These are phyloP conservation scores for Kryptopterus vitreolus DNA, from an alignment of 2,797 vertebrate genomes.

Conservation along the genomic window DNA sequence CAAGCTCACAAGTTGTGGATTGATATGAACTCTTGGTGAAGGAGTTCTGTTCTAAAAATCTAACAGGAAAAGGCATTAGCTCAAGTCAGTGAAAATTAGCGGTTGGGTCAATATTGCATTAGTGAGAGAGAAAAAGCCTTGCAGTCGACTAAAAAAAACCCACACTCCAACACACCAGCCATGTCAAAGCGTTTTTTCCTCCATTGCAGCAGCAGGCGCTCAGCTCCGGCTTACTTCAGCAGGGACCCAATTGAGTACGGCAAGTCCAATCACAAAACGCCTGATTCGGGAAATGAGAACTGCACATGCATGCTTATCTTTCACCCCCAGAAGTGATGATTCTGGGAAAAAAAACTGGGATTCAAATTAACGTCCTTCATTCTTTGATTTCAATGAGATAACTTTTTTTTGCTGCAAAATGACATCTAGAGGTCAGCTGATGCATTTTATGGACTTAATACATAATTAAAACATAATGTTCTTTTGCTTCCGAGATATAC, in stretches of 20 bases:
- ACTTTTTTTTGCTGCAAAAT: slow-evolving; percentile 47
- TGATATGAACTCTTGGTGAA: slow-evolving; percentile 34
- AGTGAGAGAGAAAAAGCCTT: slow-evolving; percentile 58
- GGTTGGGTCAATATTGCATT: slow-evolving; percentile 63
- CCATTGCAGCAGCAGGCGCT: slow-evolving; percentile 55
- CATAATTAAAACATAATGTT: not conserved
- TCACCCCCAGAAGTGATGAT: slow-evolving; percentile 53
- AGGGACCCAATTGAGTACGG: slow-evolving; percentile 55
- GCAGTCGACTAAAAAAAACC: slow-evolving; percentile 53
- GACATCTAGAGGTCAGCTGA: slow-evolving; percentile 30
- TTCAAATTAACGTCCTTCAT: slow-evolving; percentile 54
- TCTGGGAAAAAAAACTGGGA: slow-evolving; percentile 38
- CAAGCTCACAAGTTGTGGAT: slow-evolving; percentile 21
- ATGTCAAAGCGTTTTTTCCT: slow-evolving; percentile 70
- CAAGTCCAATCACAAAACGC: slow-evolving; percentile 59
- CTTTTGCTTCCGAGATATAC: not conserved
- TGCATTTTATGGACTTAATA: slow-evolving; percentile 16
- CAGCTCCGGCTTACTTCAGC: slow-evolving; percentile 67
- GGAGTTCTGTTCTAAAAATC: slow-evolving; percentile 48
- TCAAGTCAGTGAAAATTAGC: slow-evolving; percentile 52
- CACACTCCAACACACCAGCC: slow-evolving; percentile 50
- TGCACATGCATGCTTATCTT: slow-evolving; percentile 58
- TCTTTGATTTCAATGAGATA: slow-evolving; percentile 50
- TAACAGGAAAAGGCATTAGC: slow-evolving; percentile 54
- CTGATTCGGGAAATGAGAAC: slow-evolving; percentile 51